Conservation (phyloP, 2,888 invertebrate genomes). For the Noctua pronuba region DNA sequence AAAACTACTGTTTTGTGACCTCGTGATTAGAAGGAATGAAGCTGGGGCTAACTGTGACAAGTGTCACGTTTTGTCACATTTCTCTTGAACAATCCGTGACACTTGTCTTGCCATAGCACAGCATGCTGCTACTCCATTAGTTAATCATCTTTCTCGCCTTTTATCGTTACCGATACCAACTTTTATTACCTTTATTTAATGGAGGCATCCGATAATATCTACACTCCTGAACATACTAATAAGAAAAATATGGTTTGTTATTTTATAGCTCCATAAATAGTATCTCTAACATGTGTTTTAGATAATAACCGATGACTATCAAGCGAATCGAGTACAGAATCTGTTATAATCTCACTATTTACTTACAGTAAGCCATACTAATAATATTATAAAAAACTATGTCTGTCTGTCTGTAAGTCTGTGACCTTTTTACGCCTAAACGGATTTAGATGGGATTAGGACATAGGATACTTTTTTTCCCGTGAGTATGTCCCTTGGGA, state of each 20-base stretch:
- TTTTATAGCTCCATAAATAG: slow-evolving; percentile 39
- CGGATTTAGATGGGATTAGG: neutral
- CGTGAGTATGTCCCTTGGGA: neutral
- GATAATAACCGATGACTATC: slow-evolving; percentile 46
- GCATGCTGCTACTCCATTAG: neutral
- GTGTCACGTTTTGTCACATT: neutral
- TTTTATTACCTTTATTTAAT: slow-evolving; percentile 18
- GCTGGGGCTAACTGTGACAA: neutral
- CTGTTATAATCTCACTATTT: slow-evolving; percentile 2
- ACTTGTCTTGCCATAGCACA: neutral
- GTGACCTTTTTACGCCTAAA: neutral
- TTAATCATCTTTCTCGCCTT: neutral
- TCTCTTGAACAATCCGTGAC: neutral
- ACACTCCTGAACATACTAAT: slow-evolving; percentile 25
- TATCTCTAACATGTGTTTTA: slow-evolving; percentile 36
- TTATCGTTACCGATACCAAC: neutral
- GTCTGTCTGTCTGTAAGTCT: neutral
- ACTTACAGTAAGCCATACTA: slow-evolving; percentile 1
- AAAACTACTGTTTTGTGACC: slow-evolving; percentile 22
- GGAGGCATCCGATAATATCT: slow-evolving; percentile 31
- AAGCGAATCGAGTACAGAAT: slow-evolving; percentile 19
- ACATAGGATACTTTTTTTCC: neutral
- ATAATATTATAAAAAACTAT: neutral
- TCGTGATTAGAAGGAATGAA: neutral
- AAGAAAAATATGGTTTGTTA: slow-evolving; percentile 28